phyloP scores from a whole-genome alignment of 2,797 vertebrate species.

The Danio choprae region DNA sequence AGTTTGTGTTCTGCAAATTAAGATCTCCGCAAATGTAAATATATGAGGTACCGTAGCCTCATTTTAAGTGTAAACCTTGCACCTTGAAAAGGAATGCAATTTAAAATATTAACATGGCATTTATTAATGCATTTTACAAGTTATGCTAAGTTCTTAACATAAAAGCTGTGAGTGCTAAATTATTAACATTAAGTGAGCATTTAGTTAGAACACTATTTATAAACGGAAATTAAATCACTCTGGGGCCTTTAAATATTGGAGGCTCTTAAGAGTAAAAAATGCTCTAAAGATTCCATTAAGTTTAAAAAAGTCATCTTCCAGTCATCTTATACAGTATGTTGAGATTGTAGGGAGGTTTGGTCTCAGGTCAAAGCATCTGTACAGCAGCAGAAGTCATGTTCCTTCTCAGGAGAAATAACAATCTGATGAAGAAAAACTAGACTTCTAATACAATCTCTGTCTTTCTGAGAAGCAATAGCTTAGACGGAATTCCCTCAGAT shows the following conservation, averaged over 20 bases:
- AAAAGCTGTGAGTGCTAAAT: too few species aligned
- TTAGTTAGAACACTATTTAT: too few species aligned
- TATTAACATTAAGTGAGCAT: too few species aligned
- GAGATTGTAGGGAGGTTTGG: neutral
- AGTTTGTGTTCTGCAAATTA: too few species aligned
- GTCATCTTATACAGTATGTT: neutral
- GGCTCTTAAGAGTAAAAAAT: too few species aligned
- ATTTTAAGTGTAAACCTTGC: neutral
- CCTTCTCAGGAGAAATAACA: conserved; percentile 16
- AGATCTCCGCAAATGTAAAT: neutral
- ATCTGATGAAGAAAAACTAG: conserved; percentile 4
- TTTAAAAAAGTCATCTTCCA: neutral
- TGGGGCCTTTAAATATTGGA: too few species aligned
- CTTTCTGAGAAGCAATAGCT: neutral
- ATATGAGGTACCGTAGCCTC: neutral
- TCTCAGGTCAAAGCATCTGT: conserved; percentile 28
- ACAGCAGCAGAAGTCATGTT: conserved; percentile 7
- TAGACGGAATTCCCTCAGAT: neutral
- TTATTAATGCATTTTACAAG: too few species aligned
- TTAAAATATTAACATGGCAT: neutral
- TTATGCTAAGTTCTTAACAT: too few species aligned
- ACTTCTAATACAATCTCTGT: conserved; percentile 15
- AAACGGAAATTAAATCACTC: too few species aligned
- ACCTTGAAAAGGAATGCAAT: neutral
- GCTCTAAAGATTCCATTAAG: too few species aligned